Base-by-base conservation (phyloP, 2,797 vertebrate species). In the Anableps anableps region DNA sequence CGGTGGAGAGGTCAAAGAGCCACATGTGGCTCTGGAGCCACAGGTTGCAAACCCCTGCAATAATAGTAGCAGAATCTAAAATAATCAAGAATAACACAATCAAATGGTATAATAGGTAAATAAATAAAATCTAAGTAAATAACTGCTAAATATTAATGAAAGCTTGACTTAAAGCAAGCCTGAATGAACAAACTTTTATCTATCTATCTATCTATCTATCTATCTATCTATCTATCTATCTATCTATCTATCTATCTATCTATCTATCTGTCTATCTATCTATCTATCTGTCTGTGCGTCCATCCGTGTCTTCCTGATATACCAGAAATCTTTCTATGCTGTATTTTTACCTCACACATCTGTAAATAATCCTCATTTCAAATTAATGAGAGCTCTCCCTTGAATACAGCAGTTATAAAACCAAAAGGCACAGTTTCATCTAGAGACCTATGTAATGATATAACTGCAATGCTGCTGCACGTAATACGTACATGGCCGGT, bases 391-490 rank as follows among this genome's bases (percentile, higher is more conserved):
- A 58, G 14, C n/a, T 60, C n/a, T 60, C n/a, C 31, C 60, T 64
- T 64, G 29, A 62, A 8, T 19, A 64, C 62, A 66, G 62, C 62
- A 11, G 17, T 38, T 62, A 31, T 62, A 62, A 62, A 34, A 62
- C 16, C 60, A 19, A 62, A 72, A 3, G 3, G 11, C n/a, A n/a
- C n/a, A n/a, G n/a, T 75, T 58, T 80, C 26, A 47, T 74, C 48
- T 36, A 34, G 21, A 73, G 36, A 51, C 43, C 26, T 75, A 31
- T 60, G 75, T 66, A 77, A 31, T 68, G 48, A 74, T 48, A 75
- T 6, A 26, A 79, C 60, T 84, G 66, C 78, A 78, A 73, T 48
- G 5, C 74, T 83, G 70, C 80, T 78, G 81, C 77, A 81, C 84
- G 60, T 79, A 53, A 79, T 79, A n/a, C 2, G 1, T 14, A 62